These are phyloP conservation scores for Argyrosomus regius DNA, from an alignment of 2,797 vertebrate genomes.

Conservation along the genomic window DNA sequence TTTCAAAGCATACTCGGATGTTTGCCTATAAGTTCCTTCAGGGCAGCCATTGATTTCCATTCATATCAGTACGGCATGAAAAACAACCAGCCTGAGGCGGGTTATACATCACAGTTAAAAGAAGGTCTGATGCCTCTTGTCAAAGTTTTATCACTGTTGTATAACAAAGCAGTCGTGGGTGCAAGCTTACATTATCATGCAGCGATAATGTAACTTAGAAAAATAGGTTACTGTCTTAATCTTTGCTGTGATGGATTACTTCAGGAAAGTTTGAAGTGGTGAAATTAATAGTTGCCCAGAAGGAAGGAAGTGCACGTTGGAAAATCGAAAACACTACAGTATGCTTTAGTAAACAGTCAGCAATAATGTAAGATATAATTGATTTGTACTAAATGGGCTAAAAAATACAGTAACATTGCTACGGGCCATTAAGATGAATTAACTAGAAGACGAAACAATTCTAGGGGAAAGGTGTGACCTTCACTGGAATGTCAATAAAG, in stretches of 20 bases:
- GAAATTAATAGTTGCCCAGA: constrained; percentile 22
- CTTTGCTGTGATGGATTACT: background rate
- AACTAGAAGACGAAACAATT: background rate
- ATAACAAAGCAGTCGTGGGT: background rate
- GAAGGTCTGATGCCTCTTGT: background rate
- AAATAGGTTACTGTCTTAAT: background rate
- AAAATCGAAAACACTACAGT: background rate
- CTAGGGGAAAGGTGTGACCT: background rate
- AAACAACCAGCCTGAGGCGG: constrained; percentile 35
- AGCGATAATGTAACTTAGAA: background rate
- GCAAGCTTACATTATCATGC: background rate
- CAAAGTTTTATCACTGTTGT: background rate
- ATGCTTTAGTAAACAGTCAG: constrained; percentile 4
- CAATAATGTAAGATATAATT: background rate
- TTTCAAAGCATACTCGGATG: background rate
- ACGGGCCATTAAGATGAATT: background rate
- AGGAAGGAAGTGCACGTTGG: background rate
- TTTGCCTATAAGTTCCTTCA: background rate
- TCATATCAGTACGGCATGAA: constrained; percentile 15
- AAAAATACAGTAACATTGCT: constrained; percentile 1
- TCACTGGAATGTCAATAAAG: constrained; percentile 31
- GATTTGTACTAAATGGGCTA: constrained; percentile 14
- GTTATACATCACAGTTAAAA: constrained; percentile 16
- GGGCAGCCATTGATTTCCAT: constrained; percentile 49
- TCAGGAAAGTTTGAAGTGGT: background rate